phyloP scores from a whole-genome alignment of 1,140 invertebrate species.

The Triops cancriformis region DNA sequence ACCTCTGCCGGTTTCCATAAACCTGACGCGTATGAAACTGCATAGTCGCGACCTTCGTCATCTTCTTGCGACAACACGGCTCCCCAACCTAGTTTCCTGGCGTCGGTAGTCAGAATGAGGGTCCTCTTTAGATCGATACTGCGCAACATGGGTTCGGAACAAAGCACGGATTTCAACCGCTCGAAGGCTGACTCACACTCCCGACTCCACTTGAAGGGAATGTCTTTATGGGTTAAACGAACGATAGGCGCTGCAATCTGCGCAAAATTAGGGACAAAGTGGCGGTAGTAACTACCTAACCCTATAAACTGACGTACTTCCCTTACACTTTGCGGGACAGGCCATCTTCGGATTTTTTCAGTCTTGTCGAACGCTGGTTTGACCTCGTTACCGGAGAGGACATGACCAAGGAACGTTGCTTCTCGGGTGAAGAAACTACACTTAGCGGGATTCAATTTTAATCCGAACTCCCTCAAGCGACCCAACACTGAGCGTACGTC shows the following conservation, averaged over 20 bases:
- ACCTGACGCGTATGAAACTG: slow-evolving; percentile 42
- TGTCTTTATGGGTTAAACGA: slow-evolving; percentile 27
- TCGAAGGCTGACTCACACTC: slow-evolving; percentile 16
- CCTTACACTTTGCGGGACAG: not conserved
- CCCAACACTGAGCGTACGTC: slow-evolving; percentile 29
- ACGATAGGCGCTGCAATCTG: slow-evolving; percentile 29
- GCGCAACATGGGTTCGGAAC: slow-evolving; percentile 30
- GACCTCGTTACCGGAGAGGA: slow-evolving; percentile 35
- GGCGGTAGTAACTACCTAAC: slow-evolving; percentile 22
- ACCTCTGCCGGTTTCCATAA: too few relatives aligned
- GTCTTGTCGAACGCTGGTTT: slow-evolving; percentile 36
- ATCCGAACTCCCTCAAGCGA: slow-evolving; percentile 31
- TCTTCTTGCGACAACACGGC: slow-evolving; percentile 33
- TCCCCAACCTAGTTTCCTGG: too few relatives aligned
- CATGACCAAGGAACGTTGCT: slow-evolving; percentile 33
- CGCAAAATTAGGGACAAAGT: slow-evolving; percentile 32
- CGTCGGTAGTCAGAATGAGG: slow-evolving; percentile 4
- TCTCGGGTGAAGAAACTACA: slow-evolving; percentile 32
- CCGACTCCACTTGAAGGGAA: slow-evolving; percentile 13
- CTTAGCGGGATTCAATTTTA: slow-evolving; percentile 36
- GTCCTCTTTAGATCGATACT: slow-evolving; percentile 29
- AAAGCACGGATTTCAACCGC: slow-evolving; percentile 30
- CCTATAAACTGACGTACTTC: slow-evolving; percentile 25
- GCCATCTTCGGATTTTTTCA: slow-evolving; percentile 17
- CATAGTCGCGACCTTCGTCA: slow-evolving; percentile 34